Percentiles rank a stretch among this genome's conserved stretches.
phyloP scores from a whole-genome alignment of 2,113 vertebrate species.

The Urocolius indicus region DNA sequence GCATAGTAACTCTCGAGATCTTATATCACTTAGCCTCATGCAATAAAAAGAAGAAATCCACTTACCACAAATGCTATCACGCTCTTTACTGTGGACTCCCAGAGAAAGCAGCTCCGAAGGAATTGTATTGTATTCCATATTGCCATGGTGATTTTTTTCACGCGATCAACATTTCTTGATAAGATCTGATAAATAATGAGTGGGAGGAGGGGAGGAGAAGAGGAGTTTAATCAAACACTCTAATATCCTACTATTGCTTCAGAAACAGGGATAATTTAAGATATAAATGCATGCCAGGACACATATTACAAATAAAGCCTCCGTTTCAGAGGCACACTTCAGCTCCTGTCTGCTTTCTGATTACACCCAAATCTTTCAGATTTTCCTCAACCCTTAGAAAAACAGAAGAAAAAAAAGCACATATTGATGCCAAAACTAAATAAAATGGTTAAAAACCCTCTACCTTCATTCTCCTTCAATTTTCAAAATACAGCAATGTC shows the following conservation, averaged over 20 bases:
- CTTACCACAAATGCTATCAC: conserved; percentile 94
- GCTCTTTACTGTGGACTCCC: conserved; percentile 92
- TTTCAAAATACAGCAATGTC: not conserved
- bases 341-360: conserved; percentile 14
- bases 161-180: conserved; percentile 92
- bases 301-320: conserved; percentile 43
- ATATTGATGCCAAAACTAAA: not conserved
- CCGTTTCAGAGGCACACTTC: not conserved
- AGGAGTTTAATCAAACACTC: conserved; percentile 37
- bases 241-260: conserved; percentile 45
- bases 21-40: not conserved
- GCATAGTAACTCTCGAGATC: not conserved
- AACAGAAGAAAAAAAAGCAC: not conserved
- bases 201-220: conserved; percentile 42
- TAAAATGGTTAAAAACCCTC: not conserved
- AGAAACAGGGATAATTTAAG: conserved; percentile 39
- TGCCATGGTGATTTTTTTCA: conserved; percentile 92
- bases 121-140: conserved; percentile 94
- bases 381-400: not conserved
- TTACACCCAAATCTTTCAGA: conserved; percentile 34
- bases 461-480: not conserved
- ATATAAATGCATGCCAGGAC: not conserved
- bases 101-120: conserved; percentile 97
- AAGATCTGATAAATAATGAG: conserved; percentile 84
- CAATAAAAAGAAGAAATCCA: conserved; percentile 37